Evolutionary conservation across 1,140 invertebrate genomes (phyloP), one percentile per base, ranked within the genome.

Genomic region (Ceratina calcarata): DNA sequence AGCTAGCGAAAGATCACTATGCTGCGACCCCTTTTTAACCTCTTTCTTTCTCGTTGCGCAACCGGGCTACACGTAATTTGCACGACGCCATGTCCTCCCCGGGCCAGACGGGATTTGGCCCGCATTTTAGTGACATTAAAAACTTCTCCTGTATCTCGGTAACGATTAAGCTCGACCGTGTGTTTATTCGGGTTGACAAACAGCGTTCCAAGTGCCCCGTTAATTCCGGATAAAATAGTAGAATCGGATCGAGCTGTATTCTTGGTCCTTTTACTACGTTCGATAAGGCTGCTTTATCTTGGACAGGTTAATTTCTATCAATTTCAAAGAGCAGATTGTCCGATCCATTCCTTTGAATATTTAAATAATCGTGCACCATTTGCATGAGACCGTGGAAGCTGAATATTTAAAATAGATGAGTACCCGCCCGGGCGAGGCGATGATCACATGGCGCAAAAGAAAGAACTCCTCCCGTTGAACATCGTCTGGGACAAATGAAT

Each of bases 1-100:
- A 68, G 70, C 72, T 68, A 20, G 62, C 78, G 78, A 20, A 70
- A 82, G 70, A 82, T 82, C 78, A 20, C 58, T 68, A 55, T 49
- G 71, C 78, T 70, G 70, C 65, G 73, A 57, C 53, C 53, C 16
- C 69, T 60, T 45, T 60, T 24, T 37, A 15, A 10, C 68, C 20
- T 10, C 12, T 55, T 22, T 57, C 16, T 16, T 49, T 13, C 18
- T 2, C 32, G 13, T 45, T 24, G 55, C 32, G 7, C 16, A 60
- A 60, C 20, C 32, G 37, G 57, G 32, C 20, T 49, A 37, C 69
- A 13, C 32, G 69, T 60, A 60, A 71, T 61, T 71, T 71, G 27
- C 53, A 57, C 67, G 67, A 27, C 20, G 10, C 37, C 37, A 45
- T 6, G 37, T 45, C 27, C n/a, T 12, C 32, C 55, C 20, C n/a